Evolutionary conservation across 2,888 invertebrate genomes (phyloP), one percentile per base, ranked within the genome.

Genomic region (Oligia latruncula): DNA sequence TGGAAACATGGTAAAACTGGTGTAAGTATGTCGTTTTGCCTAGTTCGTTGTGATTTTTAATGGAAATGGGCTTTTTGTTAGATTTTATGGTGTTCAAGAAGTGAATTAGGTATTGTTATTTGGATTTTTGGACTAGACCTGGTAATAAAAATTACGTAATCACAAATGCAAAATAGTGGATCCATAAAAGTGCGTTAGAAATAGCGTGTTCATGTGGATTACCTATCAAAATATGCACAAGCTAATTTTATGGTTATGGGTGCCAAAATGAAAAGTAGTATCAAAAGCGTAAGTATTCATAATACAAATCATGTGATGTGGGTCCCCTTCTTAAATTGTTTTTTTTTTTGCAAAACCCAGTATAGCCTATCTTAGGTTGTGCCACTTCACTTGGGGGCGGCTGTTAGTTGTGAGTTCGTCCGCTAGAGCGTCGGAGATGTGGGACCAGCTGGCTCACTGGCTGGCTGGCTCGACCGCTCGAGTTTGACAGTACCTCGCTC

Each of bases 381-480:
- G 74, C 87, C 82, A 77, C 90, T 94, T 90, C 87, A 74, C 90
- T 75, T 80, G 77, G 67, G 91, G 90, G 90, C 88, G 91, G 87
- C 90, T 85, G 90, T 95, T 95, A 96, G 95, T 96, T 96, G 92
- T 88, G 92, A 92, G 92, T 94, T 94, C 90, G 93, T 89, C 95
- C 96, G 95, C 95, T 91, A 96, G 96, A 95, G 96, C 91, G 94
- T 91, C 93, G 90, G 92, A 90, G 92, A 92, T 92, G 93, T 91
- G 92, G 88, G 86, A 93, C 95, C 96, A 96, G 95, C 95, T 95
- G 94, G 95, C 93, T 91, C 95, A 94, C 95, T 95, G 93, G 95
- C 93, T 91, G 90, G 90, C 93, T 35, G 3, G 35, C 35, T 94
- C 95, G 95, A 95, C 90, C 90, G 90, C 93, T 94, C 95, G 95